Evolutionary conservation across 2,113 vertebrate species (phyloP), one percentile per base, ranked within the genome.

Genomic region (Epinephelus lanceolatus): DNA sequence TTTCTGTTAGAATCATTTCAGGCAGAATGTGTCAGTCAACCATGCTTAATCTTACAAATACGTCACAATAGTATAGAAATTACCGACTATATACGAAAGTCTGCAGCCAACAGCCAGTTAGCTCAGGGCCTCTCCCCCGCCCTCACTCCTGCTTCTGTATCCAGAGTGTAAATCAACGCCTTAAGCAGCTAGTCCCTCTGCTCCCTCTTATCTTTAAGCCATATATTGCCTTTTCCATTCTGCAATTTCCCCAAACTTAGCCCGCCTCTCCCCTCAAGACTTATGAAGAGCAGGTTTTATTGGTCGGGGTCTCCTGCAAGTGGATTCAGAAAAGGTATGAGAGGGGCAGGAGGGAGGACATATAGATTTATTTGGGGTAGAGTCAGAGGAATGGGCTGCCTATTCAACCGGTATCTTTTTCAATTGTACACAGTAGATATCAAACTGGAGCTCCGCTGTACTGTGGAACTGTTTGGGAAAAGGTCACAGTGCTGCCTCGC

Each of bases 171-270:
- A 93, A 92, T 93, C 88, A 89, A 55, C 77, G 86, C 92, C 88
- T 90, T 76, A 81, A 93, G 94, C 92, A 85, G 76, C 78, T 6
- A 75, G 67, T 88, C 83, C 69, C 88, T 66, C 57, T 4, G 79
- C 86, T 76, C 82, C 57, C 57, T 87, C 86, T 91, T 91, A 89
- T 94, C 85, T 89, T 88, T 79, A 75, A 91, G 89, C 80, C 68
- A 85, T 91, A 93, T 95, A 93, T 91, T 93, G 81, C 86, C 81
- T 91, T 91, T 93, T 89, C 76, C 78, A 81, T 88, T 84, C 88
- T 71, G 85, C 91, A 92, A 92, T 92, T 93, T 92, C 84, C 76
- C 85, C 79, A 87, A 94, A 92, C 75, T 86, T 91, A 81, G 81
- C 84, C 80, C 8, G 56, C 71, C 73, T 88, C 71, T 78, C 66